A percentile compares a stretch with the other conserved stretches of the same genome.
These are phyloP conservation scores for Linnaemya tessellans DNA, from an alignment of 2,888 invertebrate genomes.

Conservation along the genomic window DNA sequence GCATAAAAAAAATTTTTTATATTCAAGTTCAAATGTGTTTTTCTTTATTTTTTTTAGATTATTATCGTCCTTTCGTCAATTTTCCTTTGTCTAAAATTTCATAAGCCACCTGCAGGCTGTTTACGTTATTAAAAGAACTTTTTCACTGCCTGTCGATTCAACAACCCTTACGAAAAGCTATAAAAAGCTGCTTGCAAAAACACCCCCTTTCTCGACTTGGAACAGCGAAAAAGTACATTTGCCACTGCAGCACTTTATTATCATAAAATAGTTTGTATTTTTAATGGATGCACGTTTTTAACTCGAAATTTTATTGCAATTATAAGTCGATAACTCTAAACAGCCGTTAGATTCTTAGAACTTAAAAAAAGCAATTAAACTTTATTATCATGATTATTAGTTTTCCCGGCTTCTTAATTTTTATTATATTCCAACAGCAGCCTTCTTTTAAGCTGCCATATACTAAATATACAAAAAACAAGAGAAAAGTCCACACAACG, in stretches of 20 bases:
- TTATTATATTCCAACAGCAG: neutral
- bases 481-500: neutral
- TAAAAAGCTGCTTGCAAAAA: neutral
- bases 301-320: neutral
- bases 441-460: neutral
- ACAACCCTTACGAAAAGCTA: neutral
- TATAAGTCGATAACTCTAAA: neutral
- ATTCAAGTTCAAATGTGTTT: too few species aligned
- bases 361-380: conserved; percentile 26
- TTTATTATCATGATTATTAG: conserved; percentile 22
- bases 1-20: too few species aligned
- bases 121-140: neutral
- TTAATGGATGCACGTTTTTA: too few species aligned
- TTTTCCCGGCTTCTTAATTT: conserved; percentile 14
- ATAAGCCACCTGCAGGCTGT: neutral
- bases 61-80: too few species aligned
- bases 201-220: neutral
- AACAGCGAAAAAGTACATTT: neutral
- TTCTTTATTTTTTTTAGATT: too few species aligned
- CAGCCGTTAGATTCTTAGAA: conserved; percentile 13
- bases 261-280: neutral
- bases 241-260: neutral
- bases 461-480: neutral
- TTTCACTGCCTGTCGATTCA: neutral
- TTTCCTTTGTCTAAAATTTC: neutral